Evolutionary conservation across 2,888 invertebrate genomes (phyloP).

Genomic region (Drepana falcataria): DNA sequence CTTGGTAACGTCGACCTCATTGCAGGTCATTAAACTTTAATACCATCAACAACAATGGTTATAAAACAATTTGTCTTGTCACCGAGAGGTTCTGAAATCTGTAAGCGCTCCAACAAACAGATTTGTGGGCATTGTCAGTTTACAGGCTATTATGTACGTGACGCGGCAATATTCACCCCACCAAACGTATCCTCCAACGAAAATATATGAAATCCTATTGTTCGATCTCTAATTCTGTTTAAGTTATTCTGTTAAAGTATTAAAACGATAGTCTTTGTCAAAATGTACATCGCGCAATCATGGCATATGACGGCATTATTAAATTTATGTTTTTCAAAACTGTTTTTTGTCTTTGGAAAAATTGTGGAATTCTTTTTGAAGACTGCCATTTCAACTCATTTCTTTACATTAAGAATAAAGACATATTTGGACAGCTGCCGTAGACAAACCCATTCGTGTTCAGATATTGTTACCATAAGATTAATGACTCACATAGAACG

Average conservation of each 20-base stretch:
- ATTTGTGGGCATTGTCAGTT: slow-evolving; percentile 12
- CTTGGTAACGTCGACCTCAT: neutral
- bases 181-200: slow-evolving; percentile 3
- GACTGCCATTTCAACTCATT: too few species aligned
- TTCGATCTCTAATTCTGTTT: neutral
- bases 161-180: slow-evolving; percentile 33
- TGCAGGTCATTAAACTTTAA: neutral
- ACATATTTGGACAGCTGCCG: too few species aligned
- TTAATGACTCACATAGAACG: neutral
- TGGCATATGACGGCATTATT: too few species aligned
- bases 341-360: too few species aligned
- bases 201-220: neutral
- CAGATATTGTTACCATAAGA: too few species aligned
- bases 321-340: too few species aligned
- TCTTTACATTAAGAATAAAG: too few species aligned
- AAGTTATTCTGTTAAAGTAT: too few species aligned
- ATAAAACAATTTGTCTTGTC: neutral
- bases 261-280: too few species aligned
- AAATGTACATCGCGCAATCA: too few species aligned
- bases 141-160: slow-evolving; percentile 35
- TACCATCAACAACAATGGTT: neutral
- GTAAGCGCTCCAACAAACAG: slow-evolving; percentile 5
- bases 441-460: too few species aligned
- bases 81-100: neutral
- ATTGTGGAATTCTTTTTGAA: too few species aligned